Evolutionary conservation across 2,888 invertebrate genomes (phyloP), one percentile per base, ranked within the genome.

Genomic region (Sarcophaga rosellei): DNA sequence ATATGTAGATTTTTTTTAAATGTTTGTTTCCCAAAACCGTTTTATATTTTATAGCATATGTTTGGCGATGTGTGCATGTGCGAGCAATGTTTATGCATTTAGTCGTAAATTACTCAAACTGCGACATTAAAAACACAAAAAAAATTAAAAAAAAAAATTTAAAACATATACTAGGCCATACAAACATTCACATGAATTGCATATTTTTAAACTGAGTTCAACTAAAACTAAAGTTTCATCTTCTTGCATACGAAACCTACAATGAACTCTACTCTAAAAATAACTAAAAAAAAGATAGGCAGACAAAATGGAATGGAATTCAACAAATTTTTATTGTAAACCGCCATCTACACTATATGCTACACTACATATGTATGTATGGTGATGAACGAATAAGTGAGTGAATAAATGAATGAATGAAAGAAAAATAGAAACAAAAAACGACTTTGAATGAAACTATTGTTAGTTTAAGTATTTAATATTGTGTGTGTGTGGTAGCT

Each of bases 71-170:
- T 53, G 4, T 53, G 53, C 20, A 25, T 65, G 63, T 53, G 21
- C 57, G n/a, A 65, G 35, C 59, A 75, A 62, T 79, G 76, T 76
- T 86, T 76, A 66, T 79, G 76, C 76, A 68, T 73, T 81, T 73
- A 77, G 80, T 80, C 86, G 80, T 86, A 86, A 86, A 86, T 86
- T 80, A 86, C 83, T 86, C 83, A 86, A 80, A 77, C 68, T 47
- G 76, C 77, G 83, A 86, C 86, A 86, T 65, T 73, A 47, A 77
- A 66, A 73, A 69, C 59, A 57, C 53, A 53, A 77, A 73, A 72
- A 80, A 44, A 1, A 12, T n/a, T 20, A 44, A 8, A 20, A 44
- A 10, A 57, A 68, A 66, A 68, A 4, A 53, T 17, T 12, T 47
- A 47, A 15, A 53, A 53, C 53, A 53, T 53, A 53, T 53, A 17